A percentile compares a stretch with the other conserved stretches of the same genome.
phyloP scores from a whole-genome alignment of 2,113 vertebrate genomes.

The Burhinus oedicnemus region DNA sequence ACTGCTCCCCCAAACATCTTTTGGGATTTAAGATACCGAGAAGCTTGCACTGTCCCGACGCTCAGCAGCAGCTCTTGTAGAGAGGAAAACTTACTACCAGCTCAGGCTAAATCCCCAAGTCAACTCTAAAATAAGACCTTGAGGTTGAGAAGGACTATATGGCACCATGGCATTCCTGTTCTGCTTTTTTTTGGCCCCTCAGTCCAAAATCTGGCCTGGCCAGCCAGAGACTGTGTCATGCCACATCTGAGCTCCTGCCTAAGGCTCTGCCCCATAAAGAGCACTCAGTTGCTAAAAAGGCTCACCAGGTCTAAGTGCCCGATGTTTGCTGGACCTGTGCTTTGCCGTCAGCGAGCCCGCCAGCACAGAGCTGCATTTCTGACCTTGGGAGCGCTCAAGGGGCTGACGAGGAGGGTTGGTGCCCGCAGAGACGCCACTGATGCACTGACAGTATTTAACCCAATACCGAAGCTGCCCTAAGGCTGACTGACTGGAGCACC shows the following conservation, averaged over 20 bases:
- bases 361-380: background rate
- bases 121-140: no score
- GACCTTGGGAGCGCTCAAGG: fast-evolving
- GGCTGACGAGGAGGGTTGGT: fast-evolving
- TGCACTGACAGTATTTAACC: background rate
- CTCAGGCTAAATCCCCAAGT: background rate
- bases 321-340: background rate
- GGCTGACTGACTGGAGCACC: background rate
- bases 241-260: background rate
- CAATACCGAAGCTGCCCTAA: background rate
- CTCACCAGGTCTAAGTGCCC: fast-evolving
- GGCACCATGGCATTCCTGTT: background rate
- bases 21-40: background rate
- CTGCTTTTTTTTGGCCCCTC: background rate
- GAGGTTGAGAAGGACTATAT: background rate
- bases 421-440: fast-evolving
- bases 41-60: background rate
- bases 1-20: background rate
- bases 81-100: background rate
- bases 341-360: background rate
- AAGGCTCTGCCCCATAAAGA: background rate
- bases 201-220: background rate
- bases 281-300: no score
- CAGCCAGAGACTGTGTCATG: background rate
- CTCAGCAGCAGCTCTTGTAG: background rate